These are phyloP conservation scores for Thymelicus acteon DNA, from an alignment of 2,888 invertebrate species.

Conservation along the genomic window DNA sequence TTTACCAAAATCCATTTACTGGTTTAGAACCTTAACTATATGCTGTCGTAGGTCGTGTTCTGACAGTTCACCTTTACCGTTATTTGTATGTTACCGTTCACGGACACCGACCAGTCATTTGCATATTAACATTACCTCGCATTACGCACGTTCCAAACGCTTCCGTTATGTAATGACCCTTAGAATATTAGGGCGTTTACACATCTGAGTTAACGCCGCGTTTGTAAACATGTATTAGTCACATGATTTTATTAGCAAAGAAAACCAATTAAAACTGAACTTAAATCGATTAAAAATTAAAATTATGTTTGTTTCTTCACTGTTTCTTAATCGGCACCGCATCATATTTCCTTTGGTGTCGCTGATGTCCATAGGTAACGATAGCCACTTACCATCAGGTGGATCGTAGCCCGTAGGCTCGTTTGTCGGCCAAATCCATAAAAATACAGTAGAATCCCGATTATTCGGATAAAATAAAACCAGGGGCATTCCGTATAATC, in stretches of 20 bases:
- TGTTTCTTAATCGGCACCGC: too few relatives aligned
- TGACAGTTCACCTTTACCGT: slow-evolving; percentile 29
- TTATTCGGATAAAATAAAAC: background rate
- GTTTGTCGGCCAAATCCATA: too few relatives aligned
- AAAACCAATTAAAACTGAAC: too few relatives aligned
- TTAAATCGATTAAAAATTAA: too few relatives aligned
- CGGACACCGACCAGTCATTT: slow-evolving; percentile 26
- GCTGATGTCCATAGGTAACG: too few relatives aligned
- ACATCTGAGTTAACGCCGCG: background rate
- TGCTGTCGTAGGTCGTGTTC: slow-evolving; percentile 34
- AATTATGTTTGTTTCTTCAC: too few relatives aligned
- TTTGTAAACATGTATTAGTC: background rate
- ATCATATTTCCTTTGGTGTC: too few relatives aligned
- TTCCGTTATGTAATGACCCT: slow-evolving; percentile 34
- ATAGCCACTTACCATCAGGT: too few relatives aligned
- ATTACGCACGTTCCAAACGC: background rate
- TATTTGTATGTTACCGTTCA: slow-evolving; percentile 32
- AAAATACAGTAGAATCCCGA: too few relatives aligned
- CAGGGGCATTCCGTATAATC: background rate
- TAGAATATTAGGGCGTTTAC: slow-evolving; percentile 1
- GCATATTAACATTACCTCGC: slow-evolving; percentile 28
- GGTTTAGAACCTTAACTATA: background rate
- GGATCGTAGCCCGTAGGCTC: too few relatives aligned
- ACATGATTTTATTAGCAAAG: background rate
- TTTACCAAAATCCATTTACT: slow-evolving; percentile 6